phyloP scores from a whole-genome alignment of 2,113 vertebrate genomes.

The Saguinus midas region DNA sequence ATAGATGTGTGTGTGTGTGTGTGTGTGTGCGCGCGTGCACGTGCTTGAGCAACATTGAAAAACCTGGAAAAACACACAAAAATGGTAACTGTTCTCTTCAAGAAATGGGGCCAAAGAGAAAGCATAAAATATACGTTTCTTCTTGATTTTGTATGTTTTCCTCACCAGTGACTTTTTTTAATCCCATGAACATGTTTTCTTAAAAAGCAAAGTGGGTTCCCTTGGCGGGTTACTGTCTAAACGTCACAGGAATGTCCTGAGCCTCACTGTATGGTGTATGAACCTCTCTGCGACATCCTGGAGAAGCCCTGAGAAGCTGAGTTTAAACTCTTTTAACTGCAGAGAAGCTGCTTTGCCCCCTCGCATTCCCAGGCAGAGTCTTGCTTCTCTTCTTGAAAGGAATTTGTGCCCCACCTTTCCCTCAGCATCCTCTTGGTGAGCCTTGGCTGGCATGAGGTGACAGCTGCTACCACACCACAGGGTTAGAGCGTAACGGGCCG shows the following conservation, averaged over 20 bases:
- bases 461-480: not conserved
- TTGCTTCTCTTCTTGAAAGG: not conserved
- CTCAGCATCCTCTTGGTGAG: too few species aligned
- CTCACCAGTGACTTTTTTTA: not conserved
- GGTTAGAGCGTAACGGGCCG: not conserved
- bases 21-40: not conserved
- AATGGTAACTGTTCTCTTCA: not conserved
- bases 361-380: not conserved
- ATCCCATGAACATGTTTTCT: not conserved
- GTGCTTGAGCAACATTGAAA: not conserved
- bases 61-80: not conserved
- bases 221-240: not conserved
- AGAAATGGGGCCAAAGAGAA: not conserved
- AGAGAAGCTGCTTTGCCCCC: not conserved
- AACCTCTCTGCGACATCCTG: not conserved
- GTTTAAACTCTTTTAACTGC: fast-evolving
- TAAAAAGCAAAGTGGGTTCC: not conserved
- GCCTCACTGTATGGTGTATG: fast-evolving
- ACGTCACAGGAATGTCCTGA: fast-evolving
- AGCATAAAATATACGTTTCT: too few species aligned
- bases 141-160: not conserved
- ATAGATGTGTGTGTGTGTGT: not conserved
- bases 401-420: not conserved
- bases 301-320: not conserved
- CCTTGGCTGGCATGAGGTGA: not conserved